Evolutionary conservation across 2,888 invertebrate genomes (phyloP).

Genomic region (Trypoxylon attenuatum): DNA sequence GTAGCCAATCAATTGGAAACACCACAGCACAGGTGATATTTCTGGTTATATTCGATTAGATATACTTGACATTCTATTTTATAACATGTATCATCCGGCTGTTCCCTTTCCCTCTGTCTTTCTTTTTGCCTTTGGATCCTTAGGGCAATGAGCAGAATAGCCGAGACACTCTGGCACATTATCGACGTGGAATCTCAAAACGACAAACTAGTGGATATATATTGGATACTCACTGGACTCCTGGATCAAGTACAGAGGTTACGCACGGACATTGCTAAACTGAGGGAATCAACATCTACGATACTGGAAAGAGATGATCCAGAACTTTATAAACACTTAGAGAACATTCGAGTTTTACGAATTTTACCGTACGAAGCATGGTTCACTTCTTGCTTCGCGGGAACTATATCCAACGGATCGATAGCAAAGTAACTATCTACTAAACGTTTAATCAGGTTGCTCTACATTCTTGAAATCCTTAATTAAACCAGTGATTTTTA

Average conservation of each 20-base stretch:
- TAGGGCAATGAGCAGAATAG: conserved; percentile 73
- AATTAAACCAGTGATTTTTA: no score
- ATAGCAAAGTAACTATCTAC: conserved; percentile 82
- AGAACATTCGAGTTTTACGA: conserved; percentile 80
- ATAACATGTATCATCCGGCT: no score
- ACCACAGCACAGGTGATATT: conserved; percentile 63
- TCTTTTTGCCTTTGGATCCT: no score
- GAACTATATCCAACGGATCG: conserved; percentile 85
- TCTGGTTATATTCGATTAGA: no score
- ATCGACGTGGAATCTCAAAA: conserved; percentile 79
- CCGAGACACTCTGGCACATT: conserved; percentile 82
- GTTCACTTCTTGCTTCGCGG: conserved; percentile 90
- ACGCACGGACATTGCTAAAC: conserved; percentile 79
- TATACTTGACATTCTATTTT: no score
- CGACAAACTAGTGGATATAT: conserved; percentile 80
- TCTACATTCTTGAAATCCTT: no score
- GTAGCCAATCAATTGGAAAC: conserved; percentile 67
- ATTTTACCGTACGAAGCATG: conserved; percentile 84
- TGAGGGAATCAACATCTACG: conserved; percentile 81
- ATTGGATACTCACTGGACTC: conserved; percentile 88
- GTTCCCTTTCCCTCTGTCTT: no score
- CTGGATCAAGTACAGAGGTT: conserved; percentile 82
- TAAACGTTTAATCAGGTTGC: neutral
- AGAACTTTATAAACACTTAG: conserved; percentile 82
- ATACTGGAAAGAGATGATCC: conserved; percentile 87